These are phyloP conservation scores for Craseonycteris thonglongyai DNA, from an alignment of 2,113 vertebrate genomes.

Conservation along the genomic window DNA sequence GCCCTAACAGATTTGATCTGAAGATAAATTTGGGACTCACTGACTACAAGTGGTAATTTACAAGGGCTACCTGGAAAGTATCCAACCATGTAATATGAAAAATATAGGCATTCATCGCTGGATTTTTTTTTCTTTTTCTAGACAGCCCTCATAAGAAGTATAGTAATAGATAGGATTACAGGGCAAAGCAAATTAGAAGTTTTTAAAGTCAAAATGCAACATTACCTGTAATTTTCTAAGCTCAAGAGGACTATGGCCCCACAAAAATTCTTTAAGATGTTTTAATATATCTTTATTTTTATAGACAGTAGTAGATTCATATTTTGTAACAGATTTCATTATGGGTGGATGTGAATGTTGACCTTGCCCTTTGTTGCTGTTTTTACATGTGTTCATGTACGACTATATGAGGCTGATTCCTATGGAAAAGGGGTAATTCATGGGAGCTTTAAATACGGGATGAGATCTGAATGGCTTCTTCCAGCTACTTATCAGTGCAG, in stretches of 20 bases:
- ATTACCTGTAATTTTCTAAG: neutral
- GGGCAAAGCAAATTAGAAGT: neutral
- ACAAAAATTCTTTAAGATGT: neutral
- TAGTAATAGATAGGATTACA: neutral
- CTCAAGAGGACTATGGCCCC: neutral
- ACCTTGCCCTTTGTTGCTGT: neutral
- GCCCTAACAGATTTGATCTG: neutral
- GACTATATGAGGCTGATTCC: neutral
- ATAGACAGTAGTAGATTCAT: neutral
- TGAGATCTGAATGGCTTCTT: neutral
- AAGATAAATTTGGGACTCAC: neutral
- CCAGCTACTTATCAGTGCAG: conserved; percentile 34
- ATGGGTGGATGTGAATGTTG: neutral
- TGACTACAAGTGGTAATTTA: neutral
- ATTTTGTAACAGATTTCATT: neutral
- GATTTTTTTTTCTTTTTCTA: no score
- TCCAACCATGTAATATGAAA: no score
- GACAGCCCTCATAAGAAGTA: no score
- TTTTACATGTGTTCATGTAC: neutral
- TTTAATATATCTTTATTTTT: neutral
- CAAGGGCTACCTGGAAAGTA: no score
- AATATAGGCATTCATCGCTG: no score
- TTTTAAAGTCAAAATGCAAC: conserved; percentile 33
- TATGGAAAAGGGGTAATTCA: neutral
- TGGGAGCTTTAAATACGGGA: neutral